Evolutionary conservation across 2,113 vertebrate species (phyloP).

Genomic region (Albula glossodonta): DNA sequence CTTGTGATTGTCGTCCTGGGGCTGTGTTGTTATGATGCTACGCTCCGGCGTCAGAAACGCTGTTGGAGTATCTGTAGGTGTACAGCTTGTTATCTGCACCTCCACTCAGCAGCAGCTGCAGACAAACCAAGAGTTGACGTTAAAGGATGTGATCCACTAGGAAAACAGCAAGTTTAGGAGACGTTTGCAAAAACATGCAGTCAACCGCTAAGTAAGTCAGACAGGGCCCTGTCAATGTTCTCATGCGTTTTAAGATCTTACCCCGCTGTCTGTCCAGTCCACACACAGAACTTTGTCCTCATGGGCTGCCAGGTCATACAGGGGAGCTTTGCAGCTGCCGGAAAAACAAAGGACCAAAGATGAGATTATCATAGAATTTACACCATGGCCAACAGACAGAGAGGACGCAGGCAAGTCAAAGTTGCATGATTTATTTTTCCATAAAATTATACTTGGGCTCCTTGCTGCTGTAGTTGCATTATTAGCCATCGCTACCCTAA

Average conservation of each 20-base stretch:
- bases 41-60: slow-evolving; percentile 80
- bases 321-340: slow-evolving; percentile 88
- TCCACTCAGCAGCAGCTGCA: slow-evolving; percentile 90
- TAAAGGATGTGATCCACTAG: not conserved
- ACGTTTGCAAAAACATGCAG: too few relatives aligned
- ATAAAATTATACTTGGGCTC: too few relatives aligned
- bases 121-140: not conserved
- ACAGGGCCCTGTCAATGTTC: too few relatives aligned
- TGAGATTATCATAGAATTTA: slow-evolving; percentile 1
- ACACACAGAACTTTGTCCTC: slow-evolving; percentile 95
- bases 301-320: slow-evolving; percentile 95
- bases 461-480: too few relatives aligned
- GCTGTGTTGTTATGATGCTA: slow-evolving; percentile 51
- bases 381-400: not conserved
- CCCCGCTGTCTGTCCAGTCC: slow-evolving; percentile 93
- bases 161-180: too few relatives aligned
- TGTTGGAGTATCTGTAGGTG: slow-evolving; percentile 83
- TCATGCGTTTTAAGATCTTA: slow-evolving; percentile 59
- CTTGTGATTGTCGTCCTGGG: not conserved
- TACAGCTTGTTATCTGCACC: slow-evolving; percentile 98
- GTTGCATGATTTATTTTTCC: too few relatives aligned
- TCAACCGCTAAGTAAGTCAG: too few relatives aligned
- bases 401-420: too few relatives aligned
- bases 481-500: too few relatives aligned
- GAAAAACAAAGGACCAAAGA: slow-evolving; percentile 38